Conservation (phyloP, 2,888 invertebrate species). For the Urechis unicinctus region DNA sequence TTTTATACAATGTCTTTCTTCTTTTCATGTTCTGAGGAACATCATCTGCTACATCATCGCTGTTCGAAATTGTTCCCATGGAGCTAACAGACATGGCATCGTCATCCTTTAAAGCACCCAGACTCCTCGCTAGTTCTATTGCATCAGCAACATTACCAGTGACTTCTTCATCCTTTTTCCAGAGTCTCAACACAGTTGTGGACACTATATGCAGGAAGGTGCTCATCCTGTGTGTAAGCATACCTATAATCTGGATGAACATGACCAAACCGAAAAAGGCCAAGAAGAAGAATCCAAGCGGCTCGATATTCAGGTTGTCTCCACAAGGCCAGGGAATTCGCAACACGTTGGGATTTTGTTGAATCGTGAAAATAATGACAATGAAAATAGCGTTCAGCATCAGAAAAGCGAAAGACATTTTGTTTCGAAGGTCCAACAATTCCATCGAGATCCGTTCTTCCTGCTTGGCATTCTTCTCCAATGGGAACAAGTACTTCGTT, state of each 20-base stretch:
- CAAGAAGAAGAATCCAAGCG: slow-evolving; percentile 27
- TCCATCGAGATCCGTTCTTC: slow-evolving; percentile 26
- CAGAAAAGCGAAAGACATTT: slow-evolving; percentile 67
- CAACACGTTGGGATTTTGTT: neutral
- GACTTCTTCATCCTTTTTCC: neutral
- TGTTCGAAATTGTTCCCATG: too few relatives aligned
- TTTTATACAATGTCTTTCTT: too few relatives aligned
- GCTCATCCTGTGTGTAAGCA: slow-evolving; percentile 42
- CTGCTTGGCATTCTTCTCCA: slow-evolving; percentile 69
- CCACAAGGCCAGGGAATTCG: slow-evolving; percentile 11
- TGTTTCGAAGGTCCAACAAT: slow-evolving; percentile 88
- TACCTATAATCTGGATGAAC: slow-evolving; percentile 37
- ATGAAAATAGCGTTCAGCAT: slow-evolving; percentile 98
- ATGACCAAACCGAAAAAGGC: slow-evolving; percentile 34
- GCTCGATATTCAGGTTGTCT: slow-evolving; percentile 18
- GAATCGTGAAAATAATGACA: slow-evolving; percentile 60
- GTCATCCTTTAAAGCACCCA: too few relatives aligned
- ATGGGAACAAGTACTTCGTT: slow-evolving; percentile 86
- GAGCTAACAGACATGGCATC: too few relatives aligned
- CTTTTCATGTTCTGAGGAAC: too few relatives aligned
- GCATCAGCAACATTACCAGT: too few relatives aligned
- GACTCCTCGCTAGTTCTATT: too few relatives aligned
- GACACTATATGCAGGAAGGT: slow-evolving; percentile 42
- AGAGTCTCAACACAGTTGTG: slow-evolving; percentile 58
- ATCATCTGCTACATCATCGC: too few relatives aligned